phyloP scores from a whole-genome alignment of 2,113 vertebrate genomes.

The Nansenia antarctica region DNA sequence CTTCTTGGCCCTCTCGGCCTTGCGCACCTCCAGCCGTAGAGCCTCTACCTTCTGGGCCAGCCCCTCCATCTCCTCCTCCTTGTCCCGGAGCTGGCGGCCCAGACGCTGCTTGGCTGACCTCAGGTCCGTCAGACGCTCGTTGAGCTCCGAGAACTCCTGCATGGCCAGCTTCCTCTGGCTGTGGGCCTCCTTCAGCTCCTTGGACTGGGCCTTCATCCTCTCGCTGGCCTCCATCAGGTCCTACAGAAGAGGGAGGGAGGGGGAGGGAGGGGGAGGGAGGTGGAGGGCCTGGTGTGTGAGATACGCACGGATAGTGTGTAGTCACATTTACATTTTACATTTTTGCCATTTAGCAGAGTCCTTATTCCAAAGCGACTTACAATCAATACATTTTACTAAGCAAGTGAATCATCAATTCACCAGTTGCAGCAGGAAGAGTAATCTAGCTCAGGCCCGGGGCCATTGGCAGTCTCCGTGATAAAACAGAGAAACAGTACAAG shows the following conservation, averaged over 20 bases:
- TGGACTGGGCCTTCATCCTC: slow-evolving; percentile 92
- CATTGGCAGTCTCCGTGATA: too few relatives aligned
- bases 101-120: slow-evolving; percentile 89
- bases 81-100: slow-evolving; percentile 92
- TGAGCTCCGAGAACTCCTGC: slow-evolving; percentile 97
- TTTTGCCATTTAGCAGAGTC: too few relatives aligned
- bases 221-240: slow-evolving; percentile 86
- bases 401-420: too few relatives aligned
- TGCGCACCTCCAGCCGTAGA: slow-evolving; percentile 93
- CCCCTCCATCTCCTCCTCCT: slow-evolving; percentile 96
- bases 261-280: too few relatives aligned
- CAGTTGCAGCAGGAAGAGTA: too few relatives aligned
- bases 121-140: slow-evolving; percentile 91
- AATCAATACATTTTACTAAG: too few relatives aligned
- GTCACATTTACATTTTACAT: too few relatives aligned
- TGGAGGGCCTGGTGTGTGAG: too few relatives aligned
- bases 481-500: too few relatives aligned
- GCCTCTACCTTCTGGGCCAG: slow-evolving; percentile 90
- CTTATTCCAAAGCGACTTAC: too few relatives aligned
- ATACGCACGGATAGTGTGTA: too few relatives aligned
- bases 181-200: slow-evolving; percentile 97
- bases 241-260: slow-evolving; percentile 71
- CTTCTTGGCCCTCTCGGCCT: slow-evolving; percentile 92
- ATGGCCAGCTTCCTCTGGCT: slow-evolving; percentile 95
- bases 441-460: too few relatives aligned